A percentile compares a stretch with the other conserved stretches of the same genome.
These are phyloP conservation scores for Gymnothorax javanicus DNA, from an alignment of 2,797 vertebrate species.

Conservation along the genomic window DNA sequence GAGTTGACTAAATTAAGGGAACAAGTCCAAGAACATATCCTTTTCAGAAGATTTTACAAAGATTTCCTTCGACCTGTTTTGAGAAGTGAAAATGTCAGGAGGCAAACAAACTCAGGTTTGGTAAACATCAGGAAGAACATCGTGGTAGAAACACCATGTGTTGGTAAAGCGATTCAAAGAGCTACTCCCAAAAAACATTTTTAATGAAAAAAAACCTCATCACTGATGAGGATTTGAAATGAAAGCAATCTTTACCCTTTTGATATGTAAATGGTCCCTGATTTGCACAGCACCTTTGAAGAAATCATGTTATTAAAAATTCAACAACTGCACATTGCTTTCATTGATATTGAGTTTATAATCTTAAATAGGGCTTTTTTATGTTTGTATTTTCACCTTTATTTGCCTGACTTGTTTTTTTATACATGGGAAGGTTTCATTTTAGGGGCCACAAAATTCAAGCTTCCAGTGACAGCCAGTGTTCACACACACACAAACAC, in stretches of 20 bases:
- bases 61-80: slow-evolving; percentile 56
- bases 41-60: slow-evolving; percentile 46
- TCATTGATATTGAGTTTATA: slow-evolving; percentile 72
- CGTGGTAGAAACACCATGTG: slow-evolving; percentile 55
- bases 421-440: slow-evolving; percentile 42
- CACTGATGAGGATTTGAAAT: slow-evolving; percentile 66
- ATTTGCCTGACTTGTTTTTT: too few relatives aligned
- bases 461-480: neutral
- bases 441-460: slow-evolving; percentile 60
- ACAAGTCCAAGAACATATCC: neutral
- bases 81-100: slow-evolving; percentile 33
- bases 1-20: too few relatives aligned
- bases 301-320: slow-evolving; percentile 88
- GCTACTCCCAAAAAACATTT: slow-evolving; percentile 63
- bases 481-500: neutral
- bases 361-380: slow-evolving; percentile 77
- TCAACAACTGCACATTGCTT: slow-evolving; percentile 71
- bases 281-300: slow-evolving; percentile 88
- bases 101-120: slow-evolving; percentile 37
- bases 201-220: slow-evolving; percentile 63
- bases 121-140: slow-evolving; percentile 41
- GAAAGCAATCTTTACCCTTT: slow-evolving; percentile 85
- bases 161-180: slow-evolving; percentile 65
- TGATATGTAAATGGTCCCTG: slow-evolving; percentile 85
- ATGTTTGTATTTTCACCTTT: slow-evolving; percentile 64